Conservation (phyloP, 2,888 invertebrate species). For the Epirrhoe tristata region DNA sequence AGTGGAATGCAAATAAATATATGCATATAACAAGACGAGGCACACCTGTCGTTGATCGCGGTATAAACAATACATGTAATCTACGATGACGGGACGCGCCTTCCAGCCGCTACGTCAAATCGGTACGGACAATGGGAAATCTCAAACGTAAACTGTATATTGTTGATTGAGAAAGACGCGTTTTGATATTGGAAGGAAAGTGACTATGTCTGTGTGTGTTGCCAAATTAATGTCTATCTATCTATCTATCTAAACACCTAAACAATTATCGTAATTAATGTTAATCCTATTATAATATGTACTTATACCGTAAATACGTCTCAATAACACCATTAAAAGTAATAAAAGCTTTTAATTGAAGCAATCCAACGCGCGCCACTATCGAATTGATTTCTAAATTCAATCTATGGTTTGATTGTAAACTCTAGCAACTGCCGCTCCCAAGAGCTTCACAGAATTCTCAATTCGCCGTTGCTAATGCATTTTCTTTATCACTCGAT, state of each 20-base stretch:
- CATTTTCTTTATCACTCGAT: slow-evolving; percentile 22
- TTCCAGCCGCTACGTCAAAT: slow-evolving; percentile 45
- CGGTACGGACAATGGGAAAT: slow-evolving; percentile 31
- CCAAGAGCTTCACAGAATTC: slow-evolving; percentile 17
- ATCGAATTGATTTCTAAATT: slow-evolving; percentile 36
- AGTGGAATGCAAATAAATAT: slow-evolving; percentile 82
- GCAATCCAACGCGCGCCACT: slow-evolving; percentile 24
- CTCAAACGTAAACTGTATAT: slow-evolving; percentile 20
- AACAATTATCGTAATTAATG: not conserved
- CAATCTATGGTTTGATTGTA: slow-evolving; percentile 21
- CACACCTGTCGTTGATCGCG: slow-evolving; percentile 78
- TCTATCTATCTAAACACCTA: too few relatives aligned
- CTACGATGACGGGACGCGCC: slow-evolving; percentile 54
- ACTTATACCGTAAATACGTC: slow-evolving; percentile 20
- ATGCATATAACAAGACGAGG: slow-evolving; percentile 77
- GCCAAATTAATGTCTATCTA: too few relatives aligned
- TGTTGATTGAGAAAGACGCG: not conserved
- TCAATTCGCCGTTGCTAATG: slow-evolving; percentile 24
- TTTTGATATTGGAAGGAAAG: not conserved
- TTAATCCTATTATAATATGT: slow-evolving; percentile 10
- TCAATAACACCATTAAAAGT: slow-evolving; percentile 6
- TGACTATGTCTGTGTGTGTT: too few relatives aligned
- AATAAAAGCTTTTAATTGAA: slow-evolving; percentile 17
- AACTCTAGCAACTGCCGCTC: slow-evolving; percentile 26
- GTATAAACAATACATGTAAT: slow-evolving; percentile 78